Evolutionary conservation across 2,797 vertebrate species (phyloP), one percentile per base, ranked within the genome.

Genomic region (Bryconaethiops microstoma): DNA sequence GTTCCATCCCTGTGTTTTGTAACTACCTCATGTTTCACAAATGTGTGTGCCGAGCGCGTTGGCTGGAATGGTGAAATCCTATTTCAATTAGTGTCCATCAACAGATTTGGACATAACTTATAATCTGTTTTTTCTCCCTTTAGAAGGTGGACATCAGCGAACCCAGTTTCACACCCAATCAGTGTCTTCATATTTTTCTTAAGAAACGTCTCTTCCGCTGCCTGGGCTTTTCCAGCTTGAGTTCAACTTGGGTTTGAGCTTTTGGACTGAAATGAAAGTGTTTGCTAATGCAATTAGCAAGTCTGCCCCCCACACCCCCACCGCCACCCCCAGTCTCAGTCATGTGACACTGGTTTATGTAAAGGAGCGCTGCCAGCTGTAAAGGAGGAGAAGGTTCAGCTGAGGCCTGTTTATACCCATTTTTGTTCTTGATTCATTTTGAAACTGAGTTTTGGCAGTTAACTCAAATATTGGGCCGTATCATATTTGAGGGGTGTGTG

Each of bases 201-300:
- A 42, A 54, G 52, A 23, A 69, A 69, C n/a, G 48, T 69, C 67
- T 75, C 29, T 29, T 40, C 40, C 60, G 5, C 1, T 35, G 25
- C 62, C 62, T 39, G 60, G 35, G 60, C 60, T 62, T 62, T 29
- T 13, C 21, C 2, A 29, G 23, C 4, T n/a, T 21, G 23, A n/a
- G 59, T 60, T 25, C 23, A 25, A 25, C 59, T 17, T 5, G 4
- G 29, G 62, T 67, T 50, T 65, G 17, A 50, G 29, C 21, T 62
- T 69, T 82, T 69, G 63, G 25, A 73, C 72, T 74, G 21, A 23
- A 29, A 60, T 64, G 73, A 25, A 78, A 57, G 40, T 70, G 71
- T 77, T 73, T 35, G 71, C 73, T 84, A 73, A 84, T 80, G 52
- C 60, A 77, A 74, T 74, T 69, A 80, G 67, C 21, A 45, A 60